Evolutionary conservation across 2,113 vertebrate species (phyloP).

Genomic region (Thamnophis sirtalis): DNA sequence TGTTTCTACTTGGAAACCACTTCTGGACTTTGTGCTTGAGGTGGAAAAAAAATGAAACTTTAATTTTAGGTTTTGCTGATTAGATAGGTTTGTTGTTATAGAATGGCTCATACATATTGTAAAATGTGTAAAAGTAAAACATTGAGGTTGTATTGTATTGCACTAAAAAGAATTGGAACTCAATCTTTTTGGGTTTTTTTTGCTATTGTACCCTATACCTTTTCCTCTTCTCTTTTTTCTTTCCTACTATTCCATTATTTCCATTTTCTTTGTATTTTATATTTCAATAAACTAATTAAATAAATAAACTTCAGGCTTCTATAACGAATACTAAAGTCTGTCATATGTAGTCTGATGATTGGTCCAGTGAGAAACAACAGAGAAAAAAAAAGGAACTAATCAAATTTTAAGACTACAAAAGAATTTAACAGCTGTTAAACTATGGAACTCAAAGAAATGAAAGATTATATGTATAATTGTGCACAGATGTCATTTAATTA

Average conservation of each 20-base stretch:
- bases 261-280: neutral
- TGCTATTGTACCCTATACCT: neutral
- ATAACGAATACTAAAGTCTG: neutral
- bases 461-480: slow-evolving; percentile 36
- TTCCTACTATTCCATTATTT: neutral
- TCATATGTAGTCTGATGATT: neutral
- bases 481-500: slow-evolving; percentile 48
- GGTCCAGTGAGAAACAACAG: neutral
- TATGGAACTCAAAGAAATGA: slow-evolving; percentile 5
- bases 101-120: neutral
- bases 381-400: neutral
- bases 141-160: neutral
- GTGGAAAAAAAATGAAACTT: neutral
- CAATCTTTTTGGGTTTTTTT: neutral
- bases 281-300: neutral
- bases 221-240: neutral
- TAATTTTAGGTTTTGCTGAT: neutral
- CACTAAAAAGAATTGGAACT: neutral
- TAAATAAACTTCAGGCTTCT: neutral
- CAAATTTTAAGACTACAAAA: slow-evolving; percentile 6
- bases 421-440: slow-evolving; percentile 46
- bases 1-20: neutral
- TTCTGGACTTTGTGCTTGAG: neutral
- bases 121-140: neutral
- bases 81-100: neutral